These are phyloP conservation scores for Pangasius krempfi DNA, from an alignment of 2,797 vertebrate genomes.

Conservation along the genomic window DNA sequence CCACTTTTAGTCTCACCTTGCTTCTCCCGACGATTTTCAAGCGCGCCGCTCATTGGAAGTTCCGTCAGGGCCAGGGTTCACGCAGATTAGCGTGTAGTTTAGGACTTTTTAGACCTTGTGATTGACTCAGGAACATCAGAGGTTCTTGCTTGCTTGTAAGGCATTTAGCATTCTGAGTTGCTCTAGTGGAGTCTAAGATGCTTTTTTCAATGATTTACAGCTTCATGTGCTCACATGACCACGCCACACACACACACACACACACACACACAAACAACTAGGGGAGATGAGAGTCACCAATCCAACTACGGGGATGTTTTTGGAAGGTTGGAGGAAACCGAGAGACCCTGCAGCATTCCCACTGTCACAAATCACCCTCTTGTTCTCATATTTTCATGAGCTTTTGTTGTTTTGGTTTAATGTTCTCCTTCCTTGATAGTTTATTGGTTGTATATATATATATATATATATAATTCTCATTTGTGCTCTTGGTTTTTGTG, in stretches of 20 bases:
- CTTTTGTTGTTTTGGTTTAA: not conserved
- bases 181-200: not conserved
- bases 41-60: not conserved
- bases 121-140: not conserved
- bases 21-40: slow-evolving; percentile 5
- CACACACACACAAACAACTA: not conserved
- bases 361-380: not conserved
- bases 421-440: not conserved
- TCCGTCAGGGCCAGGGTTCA: not conserved
- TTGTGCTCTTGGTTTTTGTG: not conserved
- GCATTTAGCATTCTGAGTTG: not conserved
- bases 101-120: not conserved
- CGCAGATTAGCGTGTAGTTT: slow-evolving; percentile 2
- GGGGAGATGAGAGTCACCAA: not conserved
- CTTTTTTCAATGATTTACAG: not conserved
- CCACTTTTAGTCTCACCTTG: slow-evolving; percentile 4
- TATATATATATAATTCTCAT: not conserved
- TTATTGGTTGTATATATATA: not conserved
- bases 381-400: not conserved
- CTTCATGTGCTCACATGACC: not conserved
- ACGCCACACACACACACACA: not conserved
- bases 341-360: not conserved
- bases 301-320: not conserved
- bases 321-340: not conserved
- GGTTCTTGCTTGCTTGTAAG: slow-evolving; percentile 14